Percentiles rank a stretch among this genome's conserved stretches.
Conservation (phyloP, 2,888 invertebrate genomes). For the Psylliodes chrysocephalus region DNA sequence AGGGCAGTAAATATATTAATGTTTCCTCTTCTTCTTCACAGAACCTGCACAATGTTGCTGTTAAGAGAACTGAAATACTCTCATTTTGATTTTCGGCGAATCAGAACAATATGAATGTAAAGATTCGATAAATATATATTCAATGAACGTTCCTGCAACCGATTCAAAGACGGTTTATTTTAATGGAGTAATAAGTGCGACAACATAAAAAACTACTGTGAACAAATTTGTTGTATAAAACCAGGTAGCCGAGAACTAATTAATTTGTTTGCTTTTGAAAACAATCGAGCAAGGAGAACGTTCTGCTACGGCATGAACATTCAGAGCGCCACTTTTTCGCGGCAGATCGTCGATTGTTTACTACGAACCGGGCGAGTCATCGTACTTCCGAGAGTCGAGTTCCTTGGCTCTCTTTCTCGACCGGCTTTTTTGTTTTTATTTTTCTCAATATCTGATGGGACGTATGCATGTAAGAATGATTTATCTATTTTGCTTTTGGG, state of each 20-base stretch:
- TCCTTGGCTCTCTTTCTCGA: conserved; percentile 16
- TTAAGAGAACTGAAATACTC: too few species aligned
- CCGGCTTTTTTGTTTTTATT: conserved; percentile 11
- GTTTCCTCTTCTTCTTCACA: too few species aligned
- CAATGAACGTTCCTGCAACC: too few species aligned
- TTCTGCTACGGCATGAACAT: conserved; percentile 11
- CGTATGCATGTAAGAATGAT: neutral
- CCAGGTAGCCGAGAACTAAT: conserved; percentile 30
- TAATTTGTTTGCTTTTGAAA: conserved; percentile 28
- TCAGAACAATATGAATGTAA: too few species aligned
- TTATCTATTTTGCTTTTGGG: conserved; percentile 5
- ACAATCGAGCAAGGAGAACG: conserved; percentile 22
- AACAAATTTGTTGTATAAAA: conserved; percentile 12
- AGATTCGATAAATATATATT: too few species aligned
- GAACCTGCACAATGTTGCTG: too few species aligned
- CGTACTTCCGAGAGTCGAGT: conserved; percentile 47
- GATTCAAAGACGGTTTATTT: too few species aligned
- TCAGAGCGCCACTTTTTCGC: conserved; percentile 33
- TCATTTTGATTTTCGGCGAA: too few species aligned
- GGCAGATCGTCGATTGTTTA: conserved; percentile 43
- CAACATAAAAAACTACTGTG: neutral
- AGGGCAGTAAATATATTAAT: too few species aligned
- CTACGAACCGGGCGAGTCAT: conserved; percentile 46
- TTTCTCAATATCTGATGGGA: conserved; percentile 14
- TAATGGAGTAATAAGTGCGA: too few species aligned